These are phyloP conservation scores for Mythimna pallens DNA, from an alignment of 2,888 invertebrate genomes.

Conservation along the genomic window DNA sequence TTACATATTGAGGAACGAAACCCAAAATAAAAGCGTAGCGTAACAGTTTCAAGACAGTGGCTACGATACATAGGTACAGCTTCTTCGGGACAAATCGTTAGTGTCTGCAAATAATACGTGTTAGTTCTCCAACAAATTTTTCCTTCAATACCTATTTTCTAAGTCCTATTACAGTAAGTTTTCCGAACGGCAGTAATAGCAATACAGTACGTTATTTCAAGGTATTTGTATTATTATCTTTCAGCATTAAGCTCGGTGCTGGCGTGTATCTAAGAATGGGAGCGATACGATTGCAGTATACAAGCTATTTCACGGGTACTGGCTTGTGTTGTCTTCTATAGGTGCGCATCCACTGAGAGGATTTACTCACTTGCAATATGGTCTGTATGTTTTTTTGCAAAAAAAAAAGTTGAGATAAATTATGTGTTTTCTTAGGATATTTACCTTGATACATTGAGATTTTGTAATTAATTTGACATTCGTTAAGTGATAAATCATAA, in stretches of 20 bases:
- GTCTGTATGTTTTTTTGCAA: not conserved
- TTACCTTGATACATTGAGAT: not conserved
- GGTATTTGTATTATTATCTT: conserved; percentile 61
- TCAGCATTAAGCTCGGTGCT: conserved; percentile 47
- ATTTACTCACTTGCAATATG: not conserved
- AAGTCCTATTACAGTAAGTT: conserved; percentile 20
- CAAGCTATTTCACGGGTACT: conserved; percentile 71
- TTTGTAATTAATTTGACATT: not conserved
- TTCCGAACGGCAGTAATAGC: conserved; percentile 15
- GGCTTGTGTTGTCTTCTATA: conserved; percentile 61
- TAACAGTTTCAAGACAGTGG: too few relatives aligned
- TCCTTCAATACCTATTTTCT: conserved; percentile 10
- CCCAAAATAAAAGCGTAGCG: too few relatives aligned
- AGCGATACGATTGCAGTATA: conserved; percentile 64
- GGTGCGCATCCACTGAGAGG: conserved; percentile 49
- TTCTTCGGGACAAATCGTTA: not conserved
- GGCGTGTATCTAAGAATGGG: conserved; percentile 61
- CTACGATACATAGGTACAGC: not conserved
- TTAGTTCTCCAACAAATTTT: not conserved
- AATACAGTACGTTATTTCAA: conserved; percentile 44
- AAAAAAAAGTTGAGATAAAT: not conserved
- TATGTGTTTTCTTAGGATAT: not conserved
- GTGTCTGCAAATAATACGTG: not conserved
- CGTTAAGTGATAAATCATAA: too few relatives aligned
- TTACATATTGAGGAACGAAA: too few relatives aligned